Conservation (phyloP, 2,888 invertebrate genomes). For the Scaptomyza parva region DNA sequence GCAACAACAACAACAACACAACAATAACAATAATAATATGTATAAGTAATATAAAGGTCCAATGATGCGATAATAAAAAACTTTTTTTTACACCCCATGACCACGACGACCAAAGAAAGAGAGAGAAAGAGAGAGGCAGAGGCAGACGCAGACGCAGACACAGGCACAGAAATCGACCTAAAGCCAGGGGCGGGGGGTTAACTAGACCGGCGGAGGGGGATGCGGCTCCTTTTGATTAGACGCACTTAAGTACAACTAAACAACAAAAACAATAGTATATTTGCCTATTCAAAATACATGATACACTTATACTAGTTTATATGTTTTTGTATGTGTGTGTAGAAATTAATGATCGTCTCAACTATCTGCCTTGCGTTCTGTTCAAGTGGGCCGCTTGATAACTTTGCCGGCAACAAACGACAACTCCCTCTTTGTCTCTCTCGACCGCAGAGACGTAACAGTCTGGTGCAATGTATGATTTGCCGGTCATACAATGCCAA, state of each 20-base stretch:
- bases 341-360: constrained; percentile 35
- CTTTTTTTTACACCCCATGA: constrained; percentile 57
- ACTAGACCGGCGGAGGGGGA: constrained; percentile 21
- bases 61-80: constrained; percentile 65
- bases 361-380: not conserved
- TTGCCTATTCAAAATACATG: constrained; percentile 39
- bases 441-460: too few species aligned
- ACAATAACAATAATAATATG: constrained; percentile 18
- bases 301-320: constrained; percentile 1
- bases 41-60: constrained; percentile 24
- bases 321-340: not conserved
- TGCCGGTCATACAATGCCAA: too few species aligned
- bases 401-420: too few species aligned
- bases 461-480: too few species aligned
- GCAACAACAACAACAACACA: constrained; percentile 18
- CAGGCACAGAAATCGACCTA: not conserved
- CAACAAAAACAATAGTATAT: constrained; percentile 14
- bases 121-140: too few species aligned
- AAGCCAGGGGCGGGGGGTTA: constrained; percentile 17
- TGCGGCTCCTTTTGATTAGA: constrained; percentile 44
- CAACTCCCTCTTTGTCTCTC: too few species aligned
- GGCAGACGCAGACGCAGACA: constrained; percentile 4
- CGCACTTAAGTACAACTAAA: constrained; percentile 48
- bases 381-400: constrained; percentile 67
- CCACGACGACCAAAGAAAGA: constrained; percentile 24